Evolutionary conservation across 2,113 vertebrate species (phyloP), one percentile per base, ranked within the genome.

Genomic region (Ariopsis seemanni): DNA sequence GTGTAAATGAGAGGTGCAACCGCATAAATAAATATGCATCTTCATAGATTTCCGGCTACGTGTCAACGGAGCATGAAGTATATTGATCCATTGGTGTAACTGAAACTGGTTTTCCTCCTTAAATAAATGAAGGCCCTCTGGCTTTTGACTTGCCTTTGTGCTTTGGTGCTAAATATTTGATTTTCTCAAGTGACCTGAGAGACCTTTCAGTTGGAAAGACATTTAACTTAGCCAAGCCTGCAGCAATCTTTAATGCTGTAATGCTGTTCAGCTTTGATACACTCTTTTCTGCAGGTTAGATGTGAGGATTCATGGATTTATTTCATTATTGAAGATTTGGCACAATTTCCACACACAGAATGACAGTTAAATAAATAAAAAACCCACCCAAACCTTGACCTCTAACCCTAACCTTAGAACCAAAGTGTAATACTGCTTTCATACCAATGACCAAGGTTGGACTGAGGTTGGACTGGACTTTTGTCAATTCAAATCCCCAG

Each of bases 91-190:
- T 1, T 77, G 78, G n/a, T 58, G n/a, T 27, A 55, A 80, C 77
- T 15, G 52, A 79, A 79, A n/a, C 52, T 79, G 77, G 14, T 57
- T 80, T 79, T 79, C 77, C 9, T 58, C 53, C 53, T 58, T 58
- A 58, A 57, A 82, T 82, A 62, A 82, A 82, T 82, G 30, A 82
- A 20, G 4, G 30, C 79, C 18, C 17, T 82, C 30, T 82, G 30
- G 57, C 57, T 82, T 62, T 82, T 82, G 79, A 7, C 27, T 82
- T 62, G 8, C 18, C 30, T 82, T 82, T 42, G n/a, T 60, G 30
- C 30, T 60, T 42, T 42, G 8, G 11, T 80, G 53, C 78, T 62
- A 62, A 82, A 82, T 82, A 42, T 82, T 82, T 62, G 55, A 58
- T 62, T 42, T 80, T 80, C 53, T 15, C 0, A 58, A 18, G 9